A percentile compares a stretch with the other conserved stretches of the same genome.
These are phyloP conservation scores for Amblyopsis rosae DNA, from an alignment of 2,113 vertebrate species.

Conservation along the genomic window DNA sequence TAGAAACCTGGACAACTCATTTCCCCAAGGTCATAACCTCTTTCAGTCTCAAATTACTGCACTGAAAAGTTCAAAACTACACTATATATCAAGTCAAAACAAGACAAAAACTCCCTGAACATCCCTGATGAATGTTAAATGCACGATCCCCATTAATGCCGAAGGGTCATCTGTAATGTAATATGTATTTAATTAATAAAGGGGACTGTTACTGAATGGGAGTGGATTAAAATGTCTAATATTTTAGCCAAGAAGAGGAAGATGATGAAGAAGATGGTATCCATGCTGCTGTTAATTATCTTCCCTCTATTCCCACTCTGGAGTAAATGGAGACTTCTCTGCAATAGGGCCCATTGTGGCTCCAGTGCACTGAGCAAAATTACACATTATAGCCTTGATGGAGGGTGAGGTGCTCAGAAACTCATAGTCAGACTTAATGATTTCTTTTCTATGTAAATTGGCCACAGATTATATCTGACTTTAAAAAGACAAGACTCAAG, in stretches of 20 bases:
- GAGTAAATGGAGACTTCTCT: too few species aligned
- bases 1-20: background rate
- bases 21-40: background rate
- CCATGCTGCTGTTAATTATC: background rate
- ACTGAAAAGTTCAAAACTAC: background rate
- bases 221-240: background rate
- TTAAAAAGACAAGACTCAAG: constrained; percentile 22
- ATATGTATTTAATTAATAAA: background rate
- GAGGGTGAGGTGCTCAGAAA: constrained; percentile 32
- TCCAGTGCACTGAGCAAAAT: constrained; percentile 2
- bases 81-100: background rate
- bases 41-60: background rate
- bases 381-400: constrained; percentile 28
- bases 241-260: background rate
- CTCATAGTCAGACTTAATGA: constrained; percentile 43
- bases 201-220: background rate
- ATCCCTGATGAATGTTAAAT: background rate
- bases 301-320: constrained; percentile 15
- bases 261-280: background rate
- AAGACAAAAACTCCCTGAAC: background rate
- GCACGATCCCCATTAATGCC: background rate
- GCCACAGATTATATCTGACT: constrained; percentile 45
- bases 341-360: constrained; percentile 7
- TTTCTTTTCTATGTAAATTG: constrained; percentile 63
- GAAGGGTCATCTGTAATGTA: background rate